A percentile compares a stretch with the other conserved stretches of the same genome.
These are phyloP conservation scores for Aleiodes leptofemur DNA, from an alignment of 2,888 invertebrate species.

Conservation along the genomic window DNA sequence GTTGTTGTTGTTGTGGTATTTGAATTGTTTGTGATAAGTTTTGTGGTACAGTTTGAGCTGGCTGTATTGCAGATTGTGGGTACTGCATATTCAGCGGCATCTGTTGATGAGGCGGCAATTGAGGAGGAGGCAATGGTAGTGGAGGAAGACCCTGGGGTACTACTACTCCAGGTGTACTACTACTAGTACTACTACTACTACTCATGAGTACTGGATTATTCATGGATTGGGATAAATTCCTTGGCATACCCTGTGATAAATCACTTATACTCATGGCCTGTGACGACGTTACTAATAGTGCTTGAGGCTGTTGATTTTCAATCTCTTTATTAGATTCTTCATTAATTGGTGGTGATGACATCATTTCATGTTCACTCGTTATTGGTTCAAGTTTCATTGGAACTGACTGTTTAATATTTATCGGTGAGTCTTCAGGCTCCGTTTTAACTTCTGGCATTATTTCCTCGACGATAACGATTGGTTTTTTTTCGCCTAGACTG, in stretches of 20 bases:
- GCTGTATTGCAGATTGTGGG: slow-evolving; percentile 58
- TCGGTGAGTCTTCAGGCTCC: slow-evolving; percentile 51
- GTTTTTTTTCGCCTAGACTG: slow-evolving; percentile 66
- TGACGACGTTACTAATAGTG: slow-evolving; percentile 67
- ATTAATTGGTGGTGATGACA: slow-evolving; percentile 58
- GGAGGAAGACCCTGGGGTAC: slow-evolving; percentile 47
- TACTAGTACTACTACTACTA: too few relatives aligned
- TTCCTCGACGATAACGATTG: slow-evolving; percentile 64
- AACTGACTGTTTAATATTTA: slow-evolving; percentile 58
- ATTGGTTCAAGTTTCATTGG: slow-evolving; percentile 68
- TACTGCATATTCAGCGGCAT: slow-evolving; percentile 72
- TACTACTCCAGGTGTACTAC: slow-evolving; percentile 52
- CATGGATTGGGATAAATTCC: slow-evolving; percentile 69
- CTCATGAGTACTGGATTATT: slow-evolving; percentile 56
- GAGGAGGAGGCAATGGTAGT: slow-evolving; percentile 37
- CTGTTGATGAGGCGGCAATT: slow-evolving; percentile 52
- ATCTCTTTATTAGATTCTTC: slow-evolving; percentile 68
- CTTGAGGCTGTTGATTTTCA: slow-evolving; percentile 54
- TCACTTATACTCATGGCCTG: slow-evolving; percentile 60
- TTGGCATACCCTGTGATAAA: slow-evolving; percentile 64
- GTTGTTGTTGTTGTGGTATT: slow-evolving; percentile 52
- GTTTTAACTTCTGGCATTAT: slow-evolving; percentile 51
- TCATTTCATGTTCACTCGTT: slow-evolving; percentile 62
- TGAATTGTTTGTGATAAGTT: slow-evolving; percentile 70
- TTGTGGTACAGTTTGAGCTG: slow-evolving; percentile 70